Evolutionary conservation across 2,888 invertebrate species (phyloP).

Genomic region (Xestoiulus laeticollis): DNA sequence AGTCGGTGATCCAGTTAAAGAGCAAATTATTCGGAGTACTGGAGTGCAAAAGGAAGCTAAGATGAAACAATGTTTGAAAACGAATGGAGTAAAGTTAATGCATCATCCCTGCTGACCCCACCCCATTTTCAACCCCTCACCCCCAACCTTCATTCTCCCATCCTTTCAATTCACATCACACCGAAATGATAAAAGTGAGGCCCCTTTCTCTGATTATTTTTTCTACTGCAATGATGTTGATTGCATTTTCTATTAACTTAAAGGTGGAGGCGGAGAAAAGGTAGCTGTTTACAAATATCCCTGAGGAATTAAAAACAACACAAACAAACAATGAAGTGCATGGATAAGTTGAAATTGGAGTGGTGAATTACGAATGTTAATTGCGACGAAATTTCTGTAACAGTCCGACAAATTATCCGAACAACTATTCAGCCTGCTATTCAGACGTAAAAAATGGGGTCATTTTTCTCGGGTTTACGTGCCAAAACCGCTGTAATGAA

Average conservation of each 20-base stretch:
- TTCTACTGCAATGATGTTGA: not conserved
- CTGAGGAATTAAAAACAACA: not conserved
- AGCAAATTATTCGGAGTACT: slow-evolving; percentile 37
- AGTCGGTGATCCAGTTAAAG: slow-evolving; percentile 21
- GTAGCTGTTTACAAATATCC: not conserved
- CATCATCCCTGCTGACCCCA: not conserved
- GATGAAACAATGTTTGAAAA: slow-evolving; percentile 37
- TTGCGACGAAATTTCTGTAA: slow-evolving; percentile 23
- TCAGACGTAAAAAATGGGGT: too few relatives aligned
- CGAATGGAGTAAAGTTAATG: not conserved
- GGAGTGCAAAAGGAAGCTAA: slow-evolving; percentile 32
- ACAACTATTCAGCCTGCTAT: too few relatives aligned
- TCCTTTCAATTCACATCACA: slow-evolving; percentile 22
- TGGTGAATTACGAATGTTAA: slow-evolving; percentile 17
- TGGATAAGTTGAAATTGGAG: slow-evolving; percentile 27
- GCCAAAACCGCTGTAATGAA: too few relatives aligned
- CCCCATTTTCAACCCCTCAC: not conserved
- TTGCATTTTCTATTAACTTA: slow-evolving; percentile 28
- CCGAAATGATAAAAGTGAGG: slow-evolving; percentile 12
- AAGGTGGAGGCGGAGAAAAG: not conserved
- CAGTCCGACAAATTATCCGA: not conserved
- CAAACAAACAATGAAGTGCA: slow-evolving; percentile 10
- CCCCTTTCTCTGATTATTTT: slow-evolving; percentile 21
- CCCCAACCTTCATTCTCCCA: not conserved
- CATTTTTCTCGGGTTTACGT: too few relatives aligned